Base-by-base conservation (phyloP, 2,888 invertebrate species). In the Polymixis lichenea region DNA sequence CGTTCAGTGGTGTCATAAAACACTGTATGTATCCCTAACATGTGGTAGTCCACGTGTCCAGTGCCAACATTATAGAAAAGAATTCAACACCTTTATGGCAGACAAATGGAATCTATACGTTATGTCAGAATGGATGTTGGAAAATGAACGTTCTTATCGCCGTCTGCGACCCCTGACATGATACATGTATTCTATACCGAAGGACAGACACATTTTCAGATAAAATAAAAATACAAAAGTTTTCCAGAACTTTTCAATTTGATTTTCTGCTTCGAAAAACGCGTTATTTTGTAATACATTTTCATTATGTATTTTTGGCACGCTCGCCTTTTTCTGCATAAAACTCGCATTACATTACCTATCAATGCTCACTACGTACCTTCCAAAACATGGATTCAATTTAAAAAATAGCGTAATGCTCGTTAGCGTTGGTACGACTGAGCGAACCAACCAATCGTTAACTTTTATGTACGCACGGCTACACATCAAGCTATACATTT, bases 31-130 rank as follows among this genome's bases (percentile, higher is more conserved):
- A 28, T 25, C n/a, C 22, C 11, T 28, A 46, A 25, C 28, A 75
- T n/a, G 25, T 65, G 28, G 13, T 15, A 17, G 17, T 67, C 49
- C 61, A 61, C 60, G 60, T 19, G 60, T 65, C 28, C 15, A 13
- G 46, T 49, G 38, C 17, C 1, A n/a, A 17, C 8, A 51, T 66
- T 28, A 61, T 22, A 28, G 64, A 72, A 78, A 66, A 65, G 13
- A 78, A 72, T 66, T 38, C 60, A 55, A 60, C 43, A 81, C 68
- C 28, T 64, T 43, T 32, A 56, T 51, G 13, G n/a, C 43, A 72
- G 51, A 72, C 17, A 81, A 66, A 72, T 72, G 19, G 25, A 51
- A 65, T 19, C 51, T 51, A 77, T 81, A 60, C 2, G 11, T 80
- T 68, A 68, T 28, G 56, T 56, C 65, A 25, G 56, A 62, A 64